Evolutionary conservation across 23 tunicate species (phyloP).

Genomic region (Corella eumyota): DNA sequence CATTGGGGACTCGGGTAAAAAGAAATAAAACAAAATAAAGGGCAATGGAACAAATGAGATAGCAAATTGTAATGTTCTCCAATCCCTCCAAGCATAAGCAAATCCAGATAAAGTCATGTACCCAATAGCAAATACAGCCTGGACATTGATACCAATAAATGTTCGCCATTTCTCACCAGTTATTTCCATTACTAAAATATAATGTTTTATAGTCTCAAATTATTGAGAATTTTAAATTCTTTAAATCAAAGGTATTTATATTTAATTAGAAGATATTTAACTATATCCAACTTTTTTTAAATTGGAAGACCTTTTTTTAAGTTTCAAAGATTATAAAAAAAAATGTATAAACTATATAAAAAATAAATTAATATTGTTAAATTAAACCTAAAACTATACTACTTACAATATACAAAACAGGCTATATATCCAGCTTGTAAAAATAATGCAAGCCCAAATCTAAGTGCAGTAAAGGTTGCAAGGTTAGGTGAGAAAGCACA

Average conservation of each 20-base stretch:
- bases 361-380: no score
- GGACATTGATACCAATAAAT: constrained; percentile 67
- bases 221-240: no score
- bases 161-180: constrained; percentile 71
- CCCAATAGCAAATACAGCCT: constrained; percentile 84
- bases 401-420: constrained; percentile 89
- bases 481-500: constrained; percentile 84
- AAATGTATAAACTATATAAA: no score
- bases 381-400: no score
- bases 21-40: constrained; percentile 57
- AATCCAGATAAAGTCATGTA: constrained; percentile 88
- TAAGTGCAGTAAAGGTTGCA: constrained; percentile 53
- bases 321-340: no score
- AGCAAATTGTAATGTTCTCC: constrained; percentile 75
- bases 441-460: constrained; percentile 70
- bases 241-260: no score
- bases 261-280: no score
- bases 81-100: constrained; percentile 64
- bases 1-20: constrained; percentile 97
- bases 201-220: background rate
- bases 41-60: constrained; percentile 78
- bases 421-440: constrained; percentile 84
- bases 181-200: constrained; percentile 76
- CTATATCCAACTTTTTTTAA: no score
- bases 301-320: background rate